Evolutionary conservation across 2,113 vertebrate species (phyloP), one percentile per base, ranked within the genome.

Genomic region (Hydrochoerus hydrochaeris): DNA sequence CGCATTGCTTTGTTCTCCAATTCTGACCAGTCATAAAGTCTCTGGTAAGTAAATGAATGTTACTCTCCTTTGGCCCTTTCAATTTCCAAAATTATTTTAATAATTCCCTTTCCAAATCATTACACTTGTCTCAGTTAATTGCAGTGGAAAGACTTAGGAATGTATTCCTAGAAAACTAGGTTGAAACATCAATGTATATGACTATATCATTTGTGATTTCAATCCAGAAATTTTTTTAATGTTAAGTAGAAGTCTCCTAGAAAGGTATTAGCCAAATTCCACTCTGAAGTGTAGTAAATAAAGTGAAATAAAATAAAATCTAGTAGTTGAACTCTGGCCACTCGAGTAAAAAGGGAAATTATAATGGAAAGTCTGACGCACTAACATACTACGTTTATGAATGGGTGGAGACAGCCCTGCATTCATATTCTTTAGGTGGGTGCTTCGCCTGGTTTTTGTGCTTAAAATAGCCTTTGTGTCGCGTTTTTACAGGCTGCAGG

Each of bases 81-180:
- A 32, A 49, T 87, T 82, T 92, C 71, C 73, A 75, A 90, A 57
- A 77, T 80, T 77, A 93, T 65, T 24, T 87, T 11, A 16, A 90
- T 95, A 90, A 92, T 86, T 94, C 91, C 77, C 75, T 83, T 78
- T 52, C 85, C 88, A 94, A 90, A 92, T 93, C 46, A 54, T n/a
- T 49, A 73, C 14, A 28, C 14, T 67, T 89, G 44, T 95, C 46
- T 93, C 58, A 26, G 44, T 62, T 67, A 82, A 92, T 78, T 35
- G 58, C 30, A 94, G 83, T 24, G 24, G 82, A 78, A 67, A 92
- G 49, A 60, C 38, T 82, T 93, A 58, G 35, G 62, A 86, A 90
- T 41, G 52, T 20, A 17, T 54, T 73, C 52, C 46, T 94, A 60
- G 58, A 88, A 71, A 60, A 89, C 57, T 49, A 1, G 14, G 32